Evolutionary conservation across 2,113 vertebrate genomes (phyloP).

Genomic region (Triplophysa dalaica): DNA sequence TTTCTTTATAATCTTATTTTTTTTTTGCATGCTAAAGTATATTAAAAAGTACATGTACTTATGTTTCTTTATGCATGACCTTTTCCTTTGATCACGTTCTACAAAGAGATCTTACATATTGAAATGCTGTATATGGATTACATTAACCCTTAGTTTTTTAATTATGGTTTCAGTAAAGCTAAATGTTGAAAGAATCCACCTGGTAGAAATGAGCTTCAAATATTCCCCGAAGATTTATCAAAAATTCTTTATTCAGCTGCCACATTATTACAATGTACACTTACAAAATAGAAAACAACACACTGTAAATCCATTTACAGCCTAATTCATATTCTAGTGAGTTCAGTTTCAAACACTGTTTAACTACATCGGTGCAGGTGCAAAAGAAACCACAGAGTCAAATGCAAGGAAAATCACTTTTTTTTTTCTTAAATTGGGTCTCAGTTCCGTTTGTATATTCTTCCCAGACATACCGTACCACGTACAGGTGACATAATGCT

Average conservation of each 20-base stretch:
- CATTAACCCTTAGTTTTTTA: too few relatives aligned
- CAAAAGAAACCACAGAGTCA: background rate
- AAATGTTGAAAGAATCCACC: background rate
- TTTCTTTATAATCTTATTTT: too few relatives aligned
- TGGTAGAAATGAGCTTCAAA: background rate
- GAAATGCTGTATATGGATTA: too few relatives aligned
- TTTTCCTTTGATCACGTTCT: too few relatives aligned
- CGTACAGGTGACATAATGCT: background rate
- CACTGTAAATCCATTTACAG: background rate
- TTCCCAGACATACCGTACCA: background rate
- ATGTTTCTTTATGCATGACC: too few relatives aligned
- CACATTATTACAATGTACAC: constrained; percentile 36
- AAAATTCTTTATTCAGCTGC: constrained; percentile 51
- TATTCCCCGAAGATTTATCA: background rate
- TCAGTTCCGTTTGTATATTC: background rate
- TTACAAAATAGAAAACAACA: constrained; percentile 39
- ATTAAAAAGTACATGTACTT: too few relatives aligned
- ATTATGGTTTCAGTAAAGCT: background rate
- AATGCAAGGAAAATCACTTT: background rate
- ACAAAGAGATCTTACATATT: too few relatives aligned
- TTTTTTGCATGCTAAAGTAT: too few relatives aligned
- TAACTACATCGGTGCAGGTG: constrained; percentile 5
- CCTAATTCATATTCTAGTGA: background rate
- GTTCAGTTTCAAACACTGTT: background rate
- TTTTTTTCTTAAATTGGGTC: background rate